phyloP scores from a whole-genome alignment of 2,888 invertebrate species.

The Hirtodrosophila histrioides region DNA sequence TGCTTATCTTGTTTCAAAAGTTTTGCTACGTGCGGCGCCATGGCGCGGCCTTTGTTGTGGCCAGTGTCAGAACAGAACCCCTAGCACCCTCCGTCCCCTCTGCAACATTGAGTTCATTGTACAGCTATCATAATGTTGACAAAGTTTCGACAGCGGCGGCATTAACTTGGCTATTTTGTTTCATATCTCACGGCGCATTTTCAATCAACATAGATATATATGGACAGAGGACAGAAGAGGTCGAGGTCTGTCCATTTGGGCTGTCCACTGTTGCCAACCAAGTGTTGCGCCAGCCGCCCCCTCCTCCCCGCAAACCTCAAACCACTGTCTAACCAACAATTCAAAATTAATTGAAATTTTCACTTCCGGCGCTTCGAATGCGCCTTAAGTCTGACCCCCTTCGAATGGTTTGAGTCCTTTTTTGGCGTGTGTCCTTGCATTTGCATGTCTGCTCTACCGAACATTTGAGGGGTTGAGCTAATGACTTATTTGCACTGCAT shows the following conservation, averaged over 20 bases:
- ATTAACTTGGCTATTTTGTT: conserved; percentile 59
- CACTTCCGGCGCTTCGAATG: conserved; percentile 42
- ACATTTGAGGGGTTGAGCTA: conserved; percentile 17
- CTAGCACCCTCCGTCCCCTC: neutral
- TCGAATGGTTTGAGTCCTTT: neutral
- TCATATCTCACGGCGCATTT: conserved; percentile 55
- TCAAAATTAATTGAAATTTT: conserved; percentile 68
- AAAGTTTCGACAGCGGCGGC: conserved; percentile 62
- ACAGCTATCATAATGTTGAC: conserved; percentile 72
- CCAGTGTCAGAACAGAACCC: conserved; percentile 13
- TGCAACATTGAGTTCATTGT: conserved; percentile 53
- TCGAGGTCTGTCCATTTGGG: neutral
- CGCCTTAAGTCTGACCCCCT: conserved; percentile 1
- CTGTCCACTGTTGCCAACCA: conserved; percentile 54
- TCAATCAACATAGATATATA: conserved; percentile 52
- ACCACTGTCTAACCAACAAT: conserved; percentile 42
- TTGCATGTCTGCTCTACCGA: conserved; percentile 17
- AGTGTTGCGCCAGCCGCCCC: conserved; percentile 10
- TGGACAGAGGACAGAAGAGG: neutral
- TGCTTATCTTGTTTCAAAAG: conserved; percentile 78
- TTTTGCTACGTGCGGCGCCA: conserved; percentile 80
- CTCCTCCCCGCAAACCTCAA: neutral
- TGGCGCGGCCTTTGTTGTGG: conserved; percentile 67
- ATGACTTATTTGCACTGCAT: conserved; percentile 32
- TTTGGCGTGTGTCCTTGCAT: neutral